Conservation (phyloP, 2,113 vertebrate species). For the Rutilus rutilus region DNA sequence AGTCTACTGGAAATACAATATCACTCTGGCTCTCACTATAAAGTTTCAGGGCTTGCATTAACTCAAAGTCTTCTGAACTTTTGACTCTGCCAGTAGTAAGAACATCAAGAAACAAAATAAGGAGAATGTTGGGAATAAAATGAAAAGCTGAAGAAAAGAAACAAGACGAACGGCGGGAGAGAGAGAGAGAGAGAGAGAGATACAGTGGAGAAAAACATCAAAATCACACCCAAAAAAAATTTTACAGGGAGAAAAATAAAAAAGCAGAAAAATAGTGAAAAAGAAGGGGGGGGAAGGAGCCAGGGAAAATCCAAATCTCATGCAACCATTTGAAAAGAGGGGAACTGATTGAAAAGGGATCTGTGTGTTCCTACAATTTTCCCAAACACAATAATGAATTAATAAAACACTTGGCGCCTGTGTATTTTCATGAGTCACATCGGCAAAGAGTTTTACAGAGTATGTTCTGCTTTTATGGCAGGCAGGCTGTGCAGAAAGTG, state of each 20-base stretch:
- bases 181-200: neutral
- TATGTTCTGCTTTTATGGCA: constrained; percentile 76
- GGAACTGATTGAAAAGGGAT: constrained; percentile 60
- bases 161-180: neutral
- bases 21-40: constrained; percentile 12
- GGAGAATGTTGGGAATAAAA: constrained; percentile 17
- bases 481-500: constrained; percentile 59
- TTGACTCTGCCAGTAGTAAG: constrained; percentile 28
- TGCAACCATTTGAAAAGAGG: constrained; percentile 57
- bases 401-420: constrained; percentile 79
- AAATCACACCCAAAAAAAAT: constrained; percentile 10
- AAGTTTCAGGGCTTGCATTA: constrained; percentile 12
- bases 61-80: constrained; percentile 24
- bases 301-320: constrained; percentile 28
- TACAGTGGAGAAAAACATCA: constrained; percentile 33
- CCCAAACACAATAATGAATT: constrained; percentile 77
- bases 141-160: constrained; percentile 4
- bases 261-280: constrained; percentile 34
- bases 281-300: constrained; percentile 17
- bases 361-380: constrained; percentile 55
- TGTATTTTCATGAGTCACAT: constrained; percentile 81
- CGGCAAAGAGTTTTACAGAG: constrained; percentile 74
- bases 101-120: constrained; percentile 32
- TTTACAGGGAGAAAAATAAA: constrained; percentile 21
- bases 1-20: constrained; percentile 3